phyloP scores from a whole-genome alignment of 1,140 invertebrate species.

The Anoplolepis gracilipes region DNA sequence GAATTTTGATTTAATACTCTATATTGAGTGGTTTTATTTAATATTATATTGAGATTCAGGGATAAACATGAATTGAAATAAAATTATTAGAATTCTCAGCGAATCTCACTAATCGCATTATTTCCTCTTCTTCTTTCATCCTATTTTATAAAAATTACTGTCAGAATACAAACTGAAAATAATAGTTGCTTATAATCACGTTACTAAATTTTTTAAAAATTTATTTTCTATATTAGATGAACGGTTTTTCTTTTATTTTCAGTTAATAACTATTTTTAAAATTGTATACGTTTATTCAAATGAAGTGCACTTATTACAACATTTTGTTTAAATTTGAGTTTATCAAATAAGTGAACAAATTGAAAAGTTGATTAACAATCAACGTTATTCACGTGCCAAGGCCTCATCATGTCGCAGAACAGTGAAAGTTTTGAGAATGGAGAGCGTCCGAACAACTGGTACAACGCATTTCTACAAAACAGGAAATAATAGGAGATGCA shows the following conservation, averaged over 20 bases:
- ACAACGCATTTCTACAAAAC: conserved; percentile 26
- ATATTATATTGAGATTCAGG: not conserved
- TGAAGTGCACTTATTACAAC: conserved; percentile 18
- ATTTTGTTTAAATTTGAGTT: conserved; percentile 3
- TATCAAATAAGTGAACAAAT: conserved; percentile 4
- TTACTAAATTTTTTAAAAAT: conserved; percentile 11
- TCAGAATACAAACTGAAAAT: not conserved
- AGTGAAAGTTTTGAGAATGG: conserved; percentile 55
- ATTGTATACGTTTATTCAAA: not conserved
- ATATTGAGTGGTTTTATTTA: no score
- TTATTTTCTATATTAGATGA: not conserved
- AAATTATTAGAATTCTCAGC: conserved; percentile 16
- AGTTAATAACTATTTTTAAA: conserved; percentile 14
- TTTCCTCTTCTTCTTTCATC: not conserved
- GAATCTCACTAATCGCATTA: conserved; percentile 25
- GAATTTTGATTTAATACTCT: conserved; percentile 18
- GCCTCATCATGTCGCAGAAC: conserved; percentile 2
- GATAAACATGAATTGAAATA: conserved; percentile 21
- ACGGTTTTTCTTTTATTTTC: not conserved
- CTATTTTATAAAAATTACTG: not conserved
- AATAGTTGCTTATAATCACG: not conserved
- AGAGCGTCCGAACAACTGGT: not conserved
- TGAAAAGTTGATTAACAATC: conserved; percentile 8
- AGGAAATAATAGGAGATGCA: conserved; percentile 56
- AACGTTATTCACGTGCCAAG: conserved; percentile 45